Conservation (phyloP, 64 coral and sea anemone genomes). For the Montipora foliosa region DNA sequence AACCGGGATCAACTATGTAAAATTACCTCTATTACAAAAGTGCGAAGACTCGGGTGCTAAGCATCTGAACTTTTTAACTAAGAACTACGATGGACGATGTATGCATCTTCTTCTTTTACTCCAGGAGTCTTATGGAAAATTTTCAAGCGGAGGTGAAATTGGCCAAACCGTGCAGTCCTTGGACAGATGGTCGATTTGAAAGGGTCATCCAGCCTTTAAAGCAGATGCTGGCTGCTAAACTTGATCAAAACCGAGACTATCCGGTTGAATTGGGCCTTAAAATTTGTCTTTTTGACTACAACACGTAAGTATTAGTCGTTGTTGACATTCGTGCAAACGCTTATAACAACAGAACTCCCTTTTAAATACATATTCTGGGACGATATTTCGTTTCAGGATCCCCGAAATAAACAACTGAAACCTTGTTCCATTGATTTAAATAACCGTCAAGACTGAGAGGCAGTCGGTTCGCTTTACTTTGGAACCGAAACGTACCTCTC, state of each 20-base stretch:
- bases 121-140: conserved; percentile 10
- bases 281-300: conserved; percentile 13
- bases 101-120: not conserved
- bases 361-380: too few species aligned
- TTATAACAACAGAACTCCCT: too few species aligned
- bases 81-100: not conserved
- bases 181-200: conserved; percentile 22
- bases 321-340: too few species aligned
- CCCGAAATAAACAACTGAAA: too few species aligned
- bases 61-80: too few species aligned
- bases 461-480: too few species aligned
- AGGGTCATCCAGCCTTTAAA: not conserved
- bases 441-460: too few species aligned
- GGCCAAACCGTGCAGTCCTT: conserved; percentile 13
- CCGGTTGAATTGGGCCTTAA: not conserved
- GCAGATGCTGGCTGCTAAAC: not conserved
- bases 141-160: conserved; percentile 19
- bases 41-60: not conserved
- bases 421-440: too few species aligned
- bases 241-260: conserved; percentile 1
- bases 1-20: too few species aligned
- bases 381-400: too few species aligned
- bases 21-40: not conserved
- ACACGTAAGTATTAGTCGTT: not conserved
- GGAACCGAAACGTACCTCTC: too few species aligned